Percentiles rank a stretch among this genome's conserved stretches.
These are phyloP conservation scores for Plemyria rubiginata DNA, from an alignment of 2,888 invertebrate species.

Conservation along the genomic window DNA sequence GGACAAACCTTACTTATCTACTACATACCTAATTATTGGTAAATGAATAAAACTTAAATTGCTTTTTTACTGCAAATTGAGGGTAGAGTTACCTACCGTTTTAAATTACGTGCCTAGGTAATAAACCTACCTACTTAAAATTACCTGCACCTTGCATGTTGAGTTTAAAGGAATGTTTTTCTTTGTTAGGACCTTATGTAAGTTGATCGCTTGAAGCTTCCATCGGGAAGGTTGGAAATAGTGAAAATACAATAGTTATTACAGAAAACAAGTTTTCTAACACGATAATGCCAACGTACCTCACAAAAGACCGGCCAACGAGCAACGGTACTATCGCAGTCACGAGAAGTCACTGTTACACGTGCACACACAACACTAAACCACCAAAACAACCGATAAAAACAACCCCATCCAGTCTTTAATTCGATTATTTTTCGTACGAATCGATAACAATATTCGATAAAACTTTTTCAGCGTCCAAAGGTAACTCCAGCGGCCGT, in stretches of 20 bases:
- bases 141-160: no score
- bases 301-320: constrained; percentile 66
- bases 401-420: constrained; percentile 53
- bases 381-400: constrained; percentile 45
- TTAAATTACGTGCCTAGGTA: not conserved
- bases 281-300: constrained; percentile 63
- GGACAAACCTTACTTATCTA: no score
- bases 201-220: not conserved
- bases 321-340: constrained; percentile 69
- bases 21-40: no score
- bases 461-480: constrained; percentile 44
- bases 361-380: constrained; percentile 38
- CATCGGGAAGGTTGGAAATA: constrained; percentile 5
- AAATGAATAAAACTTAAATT: not conserved
- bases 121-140: not conserved
- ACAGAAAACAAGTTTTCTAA: constrained; percentile 38
- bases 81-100: not conserved
- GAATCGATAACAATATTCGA: constrained; percentile 51
- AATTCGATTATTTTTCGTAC: constrained; percentile 67
- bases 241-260: constrained; percentile 5
- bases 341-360: constrained; percentile 44
- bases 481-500: constrained; percentile 53
- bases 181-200: no score
- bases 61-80: constrained; percentile 5
- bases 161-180: no score